Evolutionary conservation across 2,113 vertebrate species (phyloP), one percentile per base, ranked within the genome.

Genomic region (Sylvietta virens): DNA sequence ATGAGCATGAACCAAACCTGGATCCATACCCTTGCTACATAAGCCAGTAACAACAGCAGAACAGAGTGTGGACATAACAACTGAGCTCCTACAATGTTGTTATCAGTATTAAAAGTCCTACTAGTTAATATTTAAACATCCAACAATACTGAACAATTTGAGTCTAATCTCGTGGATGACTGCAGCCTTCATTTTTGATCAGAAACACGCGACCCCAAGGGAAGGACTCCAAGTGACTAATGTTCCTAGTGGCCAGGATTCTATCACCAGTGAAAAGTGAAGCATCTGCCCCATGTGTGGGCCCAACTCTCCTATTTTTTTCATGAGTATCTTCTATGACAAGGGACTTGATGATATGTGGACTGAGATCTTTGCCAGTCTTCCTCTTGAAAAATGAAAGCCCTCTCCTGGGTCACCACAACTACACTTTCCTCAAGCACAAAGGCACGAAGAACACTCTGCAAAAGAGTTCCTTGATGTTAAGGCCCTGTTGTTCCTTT

Each of bases 141-240:
- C 51, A 78, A 4, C 61, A 84, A 66, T 6, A 69, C 15, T 5
- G 37, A 83, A 53, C 69, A 64, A 53, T 37, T 39, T n/a, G 44
- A 78, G 44, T 79, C 67, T 40, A 7, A 57, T 47, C 48, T 88
- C 6, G 11, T 88, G 67, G 88, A 82, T 94, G 85, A 74, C 53
- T 67, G 40, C 37, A 88, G 67, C 72, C 69, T 86, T 95, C 61
- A 33, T 37, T 87, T 95, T 60, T 92, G 20, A 86, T 88, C 76
- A 94, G 92, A 93, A 93, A 88, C 88, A 94, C 51, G 11, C 47
- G 9, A 24, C 1, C 6, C 66, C 72, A 78, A 35, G 86, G 82
- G 88, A 86, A 78, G 56, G n/a, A 39, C 71, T 94, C 86, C 80
- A 66, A 92, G 79, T 90, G 80, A 93, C 86, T 94, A 60, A 93